These are phyloP conservation scores for Gallinago undulata DNA, from an alignment of 2,113 vertebrate species.

Conservation along the genomic window DNA sequence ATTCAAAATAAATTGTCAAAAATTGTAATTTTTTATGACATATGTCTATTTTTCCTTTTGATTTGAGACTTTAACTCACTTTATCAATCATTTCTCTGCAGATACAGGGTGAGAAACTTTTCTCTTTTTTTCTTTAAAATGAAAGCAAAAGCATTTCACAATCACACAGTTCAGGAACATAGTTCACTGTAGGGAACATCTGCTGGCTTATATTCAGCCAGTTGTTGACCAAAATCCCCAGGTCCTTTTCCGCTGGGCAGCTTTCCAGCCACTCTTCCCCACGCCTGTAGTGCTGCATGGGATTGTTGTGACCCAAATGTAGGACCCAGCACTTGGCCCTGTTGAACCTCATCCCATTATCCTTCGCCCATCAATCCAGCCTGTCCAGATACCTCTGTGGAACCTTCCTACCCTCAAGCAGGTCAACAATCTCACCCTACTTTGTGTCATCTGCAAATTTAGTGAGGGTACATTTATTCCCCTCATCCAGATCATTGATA, in stretches of 20 bases:
- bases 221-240: background rate
- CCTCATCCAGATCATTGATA: background rate
- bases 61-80: background rate
- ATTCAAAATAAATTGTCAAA: background rate
- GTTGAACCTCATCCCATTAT: background rate
- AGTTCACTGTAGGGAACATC: background rate
- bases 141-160: background rate
- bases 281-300: background rate
- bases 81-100: background rate
- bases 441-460: background rate
- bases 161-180: background rate
- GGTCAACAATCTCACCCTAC: background rate
- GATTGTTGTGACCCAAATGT: background rate
- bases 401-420: background rate
- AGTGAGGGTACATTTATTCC: background rate
- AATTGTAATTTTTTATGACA: background rate
- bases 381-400: background rate
- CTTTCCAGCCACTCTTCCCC: background rate
- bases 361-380: background rate
- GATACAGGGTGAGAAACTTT: background rate
- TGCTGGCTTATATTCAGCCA: background rate
- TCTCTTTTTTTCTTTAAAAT: background rate
- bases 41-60: background rate
- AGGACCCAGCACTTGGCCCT: background rate
- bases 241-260: background rate